Percentiles rank a stretch among this genome's conserved stretches.
phyloP scores from a whole-genome alignment of 2,113 vertebrate genomes.

The Agelaius phoeniceus region DNA sequence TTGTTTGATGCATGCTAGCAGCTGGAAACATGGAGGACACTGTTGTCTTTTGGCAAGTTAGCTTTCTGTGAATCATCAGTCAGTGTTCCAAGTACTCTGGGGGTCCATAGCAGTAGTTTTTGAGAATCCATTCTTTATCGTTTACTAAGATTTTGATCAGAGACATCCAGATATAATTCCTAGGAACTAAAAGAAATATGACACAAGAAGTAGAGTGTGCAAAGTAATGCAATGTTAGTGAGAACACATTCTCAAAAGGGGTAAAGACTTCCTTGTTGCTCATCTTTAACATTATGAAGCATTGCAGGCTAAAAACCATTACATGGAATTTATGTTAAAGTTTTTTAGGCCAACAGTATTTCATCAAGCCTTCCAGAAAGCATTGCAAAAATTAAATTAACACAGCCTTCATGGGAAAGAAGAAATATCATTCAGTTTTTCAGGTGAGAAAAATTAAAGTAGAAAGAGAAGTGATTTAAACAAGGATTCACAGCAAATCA shows the following conservation, averaged over 20 bases:
- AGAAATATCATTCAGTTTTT: neutral
- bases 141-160: neutral
- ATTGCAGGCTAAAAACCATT: neutral
- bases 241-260: neutral
- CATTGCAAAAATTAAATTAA: slow-evolving; percentile 8
- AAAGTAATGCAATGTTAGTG: neutral
- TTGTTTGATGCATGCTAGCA: neutral
- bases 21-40: neutral
- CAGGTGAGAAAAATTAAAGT: slow-evolving; percentile 1
- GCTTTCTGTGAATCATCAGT: neutral
- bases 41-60: neutral
- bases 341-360: neutral
- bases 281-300: neutral
- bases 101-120: neutral
- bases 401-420: neutral
- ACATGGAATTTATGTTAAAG: neutral
- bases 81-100: neutral
- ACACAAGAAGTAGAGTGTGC: neutral
- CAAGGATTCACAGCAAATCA: neutral
- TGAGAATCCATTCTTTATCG: neutral
- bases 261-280: neutral
- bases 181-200: neutral
- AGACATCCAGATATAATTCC: neutral
- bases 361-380: slow-evolving; percentile 51
- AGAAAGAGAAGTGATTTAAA: neutral